Percentiles rank a stretch among this genome's conserved stretches.
Conservation (phyloP, 2,888 invertebrate species). For the Aproaerema taeniolella region DNA sequence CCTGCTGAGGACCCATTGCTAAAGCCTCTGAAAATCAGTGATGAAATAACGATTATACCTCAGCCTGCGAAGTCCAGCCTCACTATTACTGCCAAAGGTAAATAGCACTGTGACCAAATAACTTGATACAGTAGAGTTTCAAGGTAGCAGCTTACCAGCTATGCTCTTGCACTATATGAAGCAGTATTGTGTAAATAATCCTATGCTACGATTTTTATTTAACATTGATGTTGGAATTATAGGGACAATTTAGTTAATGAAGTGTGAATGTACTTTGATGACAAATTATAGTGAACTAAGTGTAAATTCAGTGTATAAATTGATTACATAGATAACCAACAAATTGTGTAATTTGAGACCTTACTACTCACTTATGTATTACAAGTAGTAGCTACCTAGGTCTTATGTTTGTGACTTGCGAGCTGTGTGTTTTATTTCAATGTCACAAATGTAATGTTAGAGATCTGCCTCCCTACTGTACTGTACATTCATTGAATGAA, state of each 20-base stretch:
- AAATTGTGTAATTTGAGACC: constrained; percentile 38
- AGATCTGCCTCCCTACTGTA: constrained; percentile 51
- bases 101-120: constrained; percentile 60
- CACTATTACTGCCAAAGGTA: constrained; percentile 66
- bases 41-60: constrained; percentile 94
- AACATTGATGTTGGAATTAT: constrained; percentile 47
- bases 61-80: constrained; percentile 82
- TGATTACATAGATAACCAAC: constrained; percentile 33
- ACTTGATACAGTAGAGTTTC: constrained; percentile 15
- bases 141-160: constrained; percentile 38
- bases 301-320: constrained; percentile 58
- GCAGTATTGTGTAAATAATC: constrained; percentile 72
- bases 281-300: constrained; percentile 36
- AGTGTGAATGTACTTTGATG: constrained; percentile 50
- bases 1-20: constrained; percentile 79
- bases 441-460: constrained; percentile 53
- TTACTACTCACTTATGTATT: constrained; percentile 20
- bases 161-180: constrained; percentile 46
- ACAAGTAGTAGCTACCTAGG: constrained; percentile 32
- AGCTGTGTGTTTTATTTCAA: constrained; percentile 39
- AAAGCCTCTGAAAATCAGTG: constrained; percentile 92
- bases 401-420: constrained; percentile 39
- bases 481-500: constrained; percentile 38
- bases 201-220: constrained; percentile 49
- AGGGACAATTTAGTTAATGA: constrained; percentile 50